Percentiles rank a stretch among this genome's conserved stretches.
phyloP scores from a whole-genome alignment of 2,797 vertebrate genomes.

The Lepus oiostolus region DNA sequence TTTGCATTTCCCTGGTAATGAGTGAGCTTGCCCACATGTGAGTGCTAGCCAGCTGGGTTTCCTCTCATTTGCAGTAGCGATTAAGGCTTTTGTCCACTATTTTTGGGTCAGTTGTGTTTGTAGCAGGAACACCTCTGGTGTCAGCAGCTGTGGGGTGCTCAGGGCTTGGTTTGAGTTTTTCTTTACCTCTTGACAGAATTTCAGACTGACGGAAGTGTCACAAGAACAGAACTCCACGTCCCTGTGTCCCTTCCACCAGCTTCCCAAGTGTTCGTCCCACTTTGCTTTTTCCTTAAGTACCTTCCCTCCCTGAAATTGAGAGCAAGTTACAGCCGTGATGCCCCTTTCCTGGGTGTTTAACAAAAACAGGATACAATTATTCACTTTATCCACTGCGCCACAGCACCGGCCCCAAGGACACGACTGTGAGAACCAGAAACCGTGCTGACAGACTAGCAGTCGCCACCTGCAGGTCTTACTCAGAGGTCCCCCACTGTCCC shows the following conservation, averaged over 20 bases:
- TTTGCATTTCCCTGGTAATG: no score
- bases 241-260: not conserved
- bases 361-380: no score
- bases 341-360: not conserved
- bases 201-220: constrained; percentile 8
- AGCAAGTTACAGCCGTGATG: not conserved
- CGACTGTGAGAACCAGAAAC: no score
- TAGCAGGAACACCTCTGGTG: not conserved
- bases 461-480: no score
- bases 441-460: no score
- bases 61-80: not conserved
- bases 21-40: not conserved
- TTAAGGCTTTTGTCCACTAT: not conserved
- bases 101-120: not conserved
- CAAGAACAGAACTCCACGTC: not conserved
- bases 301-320: not conserved
- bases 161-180: not conserved
- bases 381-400: no score
- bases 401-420: no score
- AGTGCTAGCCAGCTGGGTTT: not conserved
- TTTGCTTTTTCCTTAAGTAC: not conserved
- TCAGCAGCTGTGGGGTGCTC: not conserved
- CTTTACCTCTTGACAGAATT: constrained; percentile 14
- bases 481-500: no score
- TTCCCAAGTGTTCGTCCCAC: not conserved